Evolutionary conservation across 2,797 vertebrate species (phyloP).

Genomic region (Acipenser transmontanus): DNA sequence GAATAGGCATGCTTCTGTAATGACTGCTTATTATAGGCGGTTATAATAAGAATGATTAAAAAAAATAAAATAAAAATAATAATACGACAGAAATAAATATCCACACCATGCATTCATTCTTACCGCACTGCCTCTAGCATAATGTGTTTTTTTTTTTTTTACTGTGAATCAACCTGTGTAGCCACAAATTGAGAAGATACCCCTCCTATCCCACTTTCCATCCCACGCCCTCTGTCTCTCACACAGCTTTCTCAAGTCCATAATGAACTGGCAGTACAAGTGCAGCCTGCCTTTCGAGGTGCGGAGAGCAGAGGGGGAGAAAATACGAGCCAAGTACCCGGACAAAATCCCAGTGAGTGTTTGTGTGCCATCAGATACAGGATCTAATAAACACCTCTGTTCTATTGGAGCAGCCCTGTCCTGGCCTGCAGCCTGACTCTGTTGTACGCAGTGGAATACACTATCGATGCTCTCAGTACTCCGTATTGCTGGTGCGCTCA

Average conservation of each 20-base stretch:
- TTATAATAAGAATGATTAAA: too few relatives aligned
- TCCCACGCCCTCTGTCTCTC: conserved; percentile 17
- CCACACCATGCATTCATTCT: too few relatives aligned
- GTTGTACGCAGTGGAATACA: not conserved
- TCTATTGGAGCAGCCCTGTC: not conserved
- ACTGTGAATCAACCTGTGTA: too few relatives aligned
- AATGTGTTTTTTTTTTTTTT: too few relatives aligned
- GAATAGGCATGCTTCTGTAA: too few relatives aligned
- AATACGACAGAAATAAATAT: too few relatives aligned
- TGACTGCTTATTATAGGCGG: too few relatives aligned
- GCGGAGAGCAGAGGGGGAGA: conserved; percentile 67
- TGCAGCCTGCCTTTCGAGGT: conserved; percentile 61
- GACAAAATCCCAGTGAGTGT: conserved; percentile 71
- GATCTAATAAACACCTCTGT: not conserved
- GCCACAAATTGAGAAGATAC: too few relatives aligned
- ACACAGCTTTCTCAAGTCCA: conserved; percentile 10
- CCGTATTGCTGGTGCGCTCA: too few relatives aligned
- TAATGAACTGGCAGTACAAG: conserved; percentile 71
- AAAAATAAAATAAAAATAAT: too few relatives aligned
- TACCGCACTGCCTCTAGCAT: too few relatives aligned
- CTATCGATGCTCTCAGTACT: not conserved
- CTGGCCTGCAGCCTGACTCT: not conserved
- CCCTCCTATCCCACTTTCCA: too few relatives aligned
- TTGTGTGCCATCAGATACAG: not conserved
- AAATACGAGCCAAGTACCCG: conserved; percentile 67